A percentile compares a stretch with the other conserved stretches of the same genome.
Evolutionary conservation across 2,797 vertebrate genomes (phyloP).

Genomic region (Darevskia nairensis): DNA sequence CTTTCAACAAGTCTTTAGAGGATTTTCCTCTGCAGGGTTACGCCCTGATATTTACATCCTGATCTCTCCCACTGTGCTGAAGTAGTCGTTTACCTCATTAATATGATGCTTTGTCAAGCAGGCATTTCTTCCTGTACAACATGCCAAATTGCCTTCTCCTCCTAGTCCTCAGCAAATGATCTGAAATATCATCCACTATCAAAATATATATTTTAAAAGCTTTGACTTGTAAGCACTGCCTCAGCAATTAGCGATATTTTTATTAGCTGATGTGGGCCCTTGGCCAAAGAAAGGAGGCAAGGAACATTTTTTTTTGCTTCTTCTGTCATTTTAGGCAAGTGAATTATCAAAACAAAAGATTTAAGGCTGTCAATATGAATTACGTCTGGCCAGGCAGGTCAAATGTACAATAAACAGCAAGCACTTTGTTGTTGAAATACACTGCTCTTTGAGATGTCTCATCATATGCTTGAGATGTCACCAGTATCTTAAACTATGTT

Average conservation of each 20-base stretch:
- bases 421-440: constrained; percentile 66
- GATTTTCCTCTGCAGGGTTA: constrained; percentile 77
- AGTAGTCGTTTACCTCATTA: constrained; percentile 59
- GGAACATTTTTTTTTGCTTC: constrained; percentile 61
- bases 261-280: constrained; percentile 72
- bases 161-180: constrained; percentile 9
- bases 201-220: constrained; percentile 48
- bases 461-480: constrained; percentile 54
- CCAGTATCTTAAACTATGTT: constrained; percentile 55
- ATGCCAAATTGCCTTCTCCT: constrained; percentile 24
- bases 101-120: constrained; percentile 69
- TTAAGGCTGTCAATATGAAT: constrained; percentile 72
- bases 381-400: constrained; percentile 44
- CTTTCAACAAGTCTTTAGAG: constrained; percentile 79
- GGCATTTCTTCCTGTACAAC: constrained; percentile 60
- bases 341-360: constrained; percentile 77
- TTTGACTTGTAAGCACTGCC: constrained; percentile 42
- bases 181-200: constrained; percentile 56
- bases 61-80: constrained; percentile 63
- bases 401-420: constrained; percentile 68
- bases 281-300: constrained; percentile 67
- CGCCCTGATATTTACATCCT: constrained; percentile 72
- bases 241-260: constrained; percentile 78
- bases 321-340: constrained; percentile 73
- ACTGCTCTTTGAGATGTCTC: constrained; percentile 49